phyloP scores from a whole-genome alignment of 2,888 invertebrate genomes.

The Hermaeophaga mercurialis region DNA sequence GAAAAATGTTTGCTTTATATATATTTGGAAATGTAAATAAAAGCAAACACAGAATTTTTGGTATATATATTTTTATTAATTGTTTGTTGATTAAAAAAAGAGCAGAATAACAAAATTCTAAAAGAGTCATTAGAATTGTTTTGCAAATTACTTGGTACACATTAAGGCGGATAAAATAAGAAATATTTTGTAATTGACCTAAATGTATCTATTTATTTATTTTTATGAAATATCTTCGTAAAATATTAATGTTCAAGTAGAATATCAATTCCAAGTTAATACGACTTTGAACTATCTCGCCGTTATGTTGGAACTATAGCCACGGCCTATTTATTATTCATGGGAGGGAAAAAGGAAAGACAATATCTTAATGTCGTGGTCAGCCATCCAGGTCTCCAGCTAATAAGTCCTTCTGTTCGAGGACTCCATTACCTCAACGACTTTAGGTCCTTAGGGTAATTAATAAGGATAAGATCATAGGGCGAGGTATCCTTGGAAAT shows the following conservation, averaged over 20 bases:
- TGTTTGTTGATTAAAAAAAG: no score
- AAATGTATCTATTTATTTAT: not conserved
- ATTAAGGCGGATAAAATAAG: not conserved
- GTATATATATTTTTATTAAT: no score
- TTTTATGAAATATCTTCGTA: not conserved
- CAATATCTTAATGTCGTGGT: constrained; percentile 51
- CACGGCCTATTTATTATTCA: constrained; percentile 47
- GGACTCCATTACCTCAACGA: constrained; percentile 51
- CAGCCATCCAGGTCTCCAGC: constrained; percentile 34
- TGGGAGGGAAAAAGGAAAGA: constrained; percentile 47
- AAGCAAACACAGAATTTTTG: no score
- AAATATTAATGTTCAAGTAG: not conserved
- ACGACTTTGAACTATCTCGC: not conserved
- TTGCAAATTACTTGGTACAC: no score
- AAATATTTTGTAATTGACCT: not conserved
- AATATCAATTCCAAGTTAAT: not conserved
- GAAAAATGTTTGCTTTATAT: no score
- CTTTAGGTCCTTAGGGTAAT: constrained; percentile 49
- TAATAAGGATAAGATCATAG: constrained; percentile 27
- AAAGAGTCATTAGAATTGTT: no score
- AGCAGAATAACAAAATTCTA: no score
- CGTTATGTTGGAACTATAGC: not conserved
- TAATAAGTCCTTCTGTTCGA: constrained; percentile 29
- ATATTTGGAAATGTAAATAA: no score
- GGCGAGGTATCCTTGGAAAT: constrained; percentile 12